Percentiles rank a stretch among this genome's conserved stretches.
phyloP scores from a whole-genome alignment of 1,140 invertebrate species.

The Schlechtendalia chinensis region DNA sequence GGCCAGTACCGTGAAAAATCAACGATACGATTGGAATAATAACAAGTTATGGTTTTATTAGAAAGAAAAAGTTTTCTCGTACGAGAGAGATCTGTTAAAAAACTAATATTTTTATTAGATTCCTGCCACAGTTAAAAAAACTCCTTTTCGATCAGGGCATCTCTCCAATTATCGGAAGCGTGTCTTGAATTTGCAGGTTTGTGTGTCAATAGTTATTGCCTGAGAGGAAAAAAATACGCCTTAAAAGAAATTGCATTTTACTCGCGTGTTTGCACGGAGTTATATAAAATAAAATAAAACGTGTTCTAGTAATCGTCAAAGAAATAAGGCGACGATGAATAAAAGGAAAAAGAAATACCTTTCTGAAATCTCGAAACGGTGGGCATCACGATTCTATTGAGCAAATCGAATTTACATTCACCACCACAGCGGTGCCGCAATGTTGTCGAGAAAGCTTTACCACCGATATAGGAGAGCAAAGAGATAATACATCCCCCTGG shows the following conservation, averaged over 20 bases:
- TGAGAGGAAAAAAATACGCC: neutral
- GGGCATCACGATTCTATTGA: conserved; percentile 12
- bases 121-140: neutral
- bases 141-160: conserved; percentile 20
- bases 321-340: neutral
- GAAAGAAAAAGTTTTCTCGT: neutral
- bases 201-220: neutral
- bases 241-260: neutral
- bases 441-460: neutral
- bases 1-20: neutral
- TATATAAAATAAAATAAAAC: conserved; percentile 3
- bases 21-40: conserved; percentile 7
- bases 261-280: neutral
- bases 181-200: conserved; percentile 19
- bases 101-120: conserved; percentile 13
- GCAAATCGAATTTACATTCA: conserved; percentile 42
- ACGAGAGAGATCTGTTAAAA: neutral
- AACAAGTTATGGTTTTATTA: neutral
- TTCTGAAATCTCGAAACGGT: conserved; percentile 11
- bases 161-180: conserved; percentile 20
- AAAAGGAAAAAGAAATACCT: neutral
- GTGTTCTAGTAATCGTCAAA: conserved; percentile 24
- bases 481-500: conserved; percentile 27
- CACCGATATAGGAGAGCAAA: neutral
- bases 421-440: neutral